Evolutionary conservation across 2,113 vertebrate genomes (phyloP).

Genomic region (Triplophysa dalaica): DNA sequence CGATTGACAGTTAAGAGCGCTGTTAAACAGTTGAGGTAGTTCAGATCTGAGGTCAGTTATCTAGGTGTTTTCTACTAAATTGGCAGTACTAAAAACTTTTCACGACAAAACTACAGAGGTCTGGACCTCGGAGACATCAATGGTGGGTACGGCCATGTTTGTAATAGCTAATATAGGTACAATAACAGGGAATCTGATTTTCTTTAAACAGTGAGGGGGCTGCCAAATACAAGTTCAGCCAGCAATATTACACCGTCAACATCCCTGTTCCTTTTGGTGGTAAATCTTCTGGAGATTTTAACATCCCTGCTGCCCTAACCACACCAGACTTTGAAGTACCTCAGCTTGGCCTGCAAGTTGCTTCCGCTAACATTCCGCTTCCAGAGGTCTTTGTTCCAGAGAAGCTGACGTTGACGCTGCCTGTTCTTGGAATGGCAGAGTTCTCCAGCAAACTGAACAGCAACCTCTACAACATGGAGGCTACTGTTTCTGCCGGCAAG

Average conservation of each 20-base stretch:
- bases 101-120: too few relatives aligned
- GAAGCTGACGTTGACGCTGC: constrained; percentile 72
- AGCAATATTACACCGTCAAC: constrained; percentile 72
- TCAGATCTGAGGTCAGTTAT: too few relatives aligned
- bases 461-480: constrained; percentile 90
- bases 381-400: constrained; percentile 80
- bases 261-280: constrained; percentile 87
- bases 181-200: constrained; percentile 25
- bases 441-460: constrained; percentile 79
- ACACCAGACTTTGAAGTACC: constrained; percentile 75
- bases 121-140: too few relatives aligned
- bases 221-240: constrained; percentile 79
- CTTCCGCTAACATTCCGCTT: constrained; percentile 74
- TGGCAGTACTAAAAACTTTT: too few relatives aligned
- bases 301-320: constrained; percentile 70
- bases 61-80: too few relatives aligned
- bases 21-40: too few relatives aligned
- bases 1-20: too few relatives aligned
- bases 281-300: constrained; percentile 78
- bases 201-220: constrained; percentile 78
- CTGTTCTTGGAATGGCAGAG: constrained; percentile 80
- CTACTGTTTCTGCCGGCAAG: constrained; percentile 74
- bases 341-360: constrained; percentile 76
- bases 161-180: background rate
- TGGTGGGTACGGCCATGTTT: background rate